A percentile compares a stretch with the other conserved stretches of the same genome.
Conservation (phyloP, 1,140 invertebrate genomes). For the Hyphantria cunea region DNA sequence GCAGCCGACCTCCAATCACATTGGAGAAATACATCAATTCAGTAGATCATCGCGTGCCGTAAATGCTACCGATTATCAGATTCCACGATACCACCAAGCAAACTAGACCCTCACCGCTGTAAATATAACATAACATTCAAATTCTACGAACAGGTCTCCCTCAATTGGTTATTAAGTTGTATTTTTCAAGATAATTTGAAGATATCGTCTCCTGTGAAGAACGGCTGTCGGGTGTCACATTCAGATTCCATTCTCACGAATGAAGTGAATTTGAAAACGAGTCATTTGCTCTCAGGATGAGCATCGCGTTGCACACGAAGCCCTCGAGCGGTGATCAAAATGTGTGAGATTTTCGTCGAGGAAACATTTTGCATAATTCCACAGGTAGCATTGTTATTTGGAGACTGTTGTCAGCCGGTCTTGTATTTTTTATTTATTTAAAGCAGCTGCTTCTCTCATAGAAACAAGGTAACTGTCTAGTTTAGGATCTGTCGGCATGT, state of each 20-base stretch:
- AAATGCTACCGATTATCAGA: constrained; percentile 51
- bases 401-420: background rate
- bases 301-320: constrained; percentile 16
- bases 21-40: constrained; percentile 43
- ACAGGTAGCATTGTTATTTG: constrained; percentile 10
- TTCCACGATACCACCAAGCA: constrained; percentile 35
- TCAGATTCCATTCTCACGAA: constrained; percentile 29
- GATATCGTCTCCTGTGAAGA: constrained; percentile 15
- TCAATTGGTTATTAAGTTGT: background rate
- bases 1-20: constrained; percentile 53
- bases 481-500: no score
- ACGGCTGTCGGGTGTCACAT: constrained; percentile 17
- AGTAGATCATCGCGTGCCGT: constrained; percentile 50
- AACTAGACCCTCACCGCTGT: constrained; percentile 5
- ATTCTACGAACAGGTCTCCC: background rate
- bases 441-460: no score
- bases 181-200: constrained; percentile 25
- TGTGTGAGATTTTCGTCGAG: constrained; percentile 10
- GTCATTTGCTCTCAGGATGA: constrained; percentile 17
- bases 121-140: background rate
- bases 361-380: constrained; percentile 19
- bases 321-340: constrained; percentile 16
- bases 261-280: constrained; percentile 22
- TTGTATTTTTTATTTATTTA: no score
- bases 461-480: no score